Conservation (phyloP, 1,140 invertebrate genomes). For the Tyrophagus putrescentiae region DNA sequence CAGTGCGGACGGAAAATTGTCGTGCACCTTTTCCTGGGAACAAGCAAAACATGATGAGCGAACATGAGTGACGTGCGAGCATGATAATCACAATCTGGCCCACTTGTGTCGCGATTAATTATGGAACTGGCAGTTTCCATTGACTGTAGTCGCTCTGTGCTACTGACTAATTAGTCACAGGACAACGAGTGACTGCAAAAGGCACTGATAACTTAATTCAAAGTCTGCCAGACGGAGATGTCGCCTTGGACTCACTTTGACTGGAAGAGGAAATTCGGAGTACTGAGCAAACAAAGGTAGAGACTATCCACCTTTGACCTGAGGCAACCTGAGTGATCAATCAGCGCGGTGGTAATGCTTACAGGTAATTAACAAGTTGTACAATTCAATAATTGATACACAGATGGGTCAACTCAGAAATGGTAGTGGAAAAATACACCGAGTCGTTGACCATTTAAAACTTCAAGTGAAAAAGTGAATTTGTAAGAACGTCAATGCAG, state of each 20-base stretch:
- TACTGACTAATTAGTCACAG: slow-evolving; percentile 4
- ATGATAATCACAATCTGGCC: slow-evolving; percentile 5
- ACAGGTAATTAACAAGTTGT: neutral
- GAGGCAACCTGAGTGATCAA: neutral
- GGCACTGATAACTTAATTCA: slow-evolving; percentile 7
- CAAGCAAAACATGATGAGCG: too few species aligned
- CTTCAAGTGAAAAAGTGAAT: too few species aligned
- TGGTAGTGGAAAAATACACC: too few species aligned
- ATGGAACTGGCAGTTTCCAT: neutral
- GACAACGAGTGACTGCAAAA: neutral
- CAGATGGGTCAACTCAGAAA: neutral
- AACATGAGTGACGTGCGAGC: too few species aligned
- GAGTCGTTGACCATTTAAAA: too few species aligned
- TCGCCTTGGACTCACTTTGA: too few species aligned
- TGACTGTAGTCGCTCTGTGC: too few species aligned
- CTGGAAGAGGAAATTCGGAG: neutral
- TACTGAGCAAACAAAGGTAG: neutral
- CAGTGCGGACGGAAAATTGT: too few species aligned
- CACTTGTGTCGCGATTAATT: slow-evolving; percentile 6
- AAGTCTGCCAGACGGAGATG: too few species aligned
- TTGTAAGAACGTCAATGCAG: too few species aligned
- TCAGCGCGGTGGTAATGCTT: neutral
- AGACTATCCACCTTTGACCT: slow-evolving; percentile 5
- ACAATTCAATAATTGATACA: neutral
- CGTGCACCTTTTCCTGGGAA: too few species aligned